Percentiles rank a stretch among this genome's conserved stretches.
Conservation (phyloP, 2,113 vertebrate species). For the Labeo rohita region DNA sequence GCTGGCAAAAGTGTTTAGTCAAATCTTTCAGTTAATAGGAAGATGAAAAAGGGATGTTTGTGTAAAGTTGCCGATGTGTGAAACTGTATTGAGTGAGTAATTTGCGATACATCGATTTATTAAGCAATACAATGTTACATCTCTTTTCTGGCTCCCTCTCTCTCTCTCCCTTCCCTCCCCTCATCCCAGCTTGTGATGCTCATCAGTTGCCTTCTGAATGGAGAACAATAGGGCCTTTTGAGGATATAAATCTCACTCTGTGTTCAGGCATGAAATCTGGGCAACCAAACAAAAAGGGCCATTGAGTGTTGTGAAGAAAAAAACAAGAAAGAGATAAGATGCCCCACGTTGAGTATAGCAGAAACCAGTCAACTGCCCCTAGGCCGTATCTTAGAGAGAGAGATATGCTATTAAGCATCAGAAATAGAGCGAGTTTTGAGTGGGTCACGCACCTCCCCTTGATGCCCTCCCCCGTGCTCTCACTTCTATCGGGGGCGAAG, state of each 20-base stretch:
- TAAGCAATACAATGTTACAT: conserved; percentile 6
- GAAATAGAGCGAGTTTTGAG: conserved; percentile 38
- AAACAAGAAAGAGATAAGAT: conserved; percentile 67
- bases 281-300: conserved; percentile 79
- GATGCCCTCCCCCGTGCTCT: conserved; percentile 6
- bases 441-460: conserved; percentile 21
- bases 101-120: conserved; percentile 41
- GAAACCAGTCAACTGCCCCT: conserved; percentile 57
- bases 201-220: conserved; percentile 76
- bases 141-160: conserved; percentile 1
- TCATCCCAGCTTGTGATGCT: conserved; percentile 69
- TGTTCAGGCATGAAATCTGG: conserved; percentile 74
- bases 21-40: background rate
- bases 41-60: conserved; percentile 13
- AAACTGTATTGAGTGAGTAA: conserved; percentile 21
- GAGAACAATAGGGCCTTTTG: conserved; percentile 81
- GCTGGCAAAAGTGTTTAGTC: background rate
- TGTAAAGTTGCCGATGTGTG: conserved; percentile 9
- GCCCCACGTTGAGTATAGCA: conserved; percentile 52
- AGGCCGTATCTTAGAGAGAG: conserved; percentile 45
- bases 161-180: conserved; percentile 35
- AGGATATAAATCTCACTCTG: conserved; percentile 69
- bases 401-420: conserved; percentile 48
- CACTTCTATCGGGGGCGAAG: background rate
- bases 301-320: conserved; percentile 69